Conservation (phyloP, 2,888 invertebrate species). For the Ophioninae sp. region DNA sequence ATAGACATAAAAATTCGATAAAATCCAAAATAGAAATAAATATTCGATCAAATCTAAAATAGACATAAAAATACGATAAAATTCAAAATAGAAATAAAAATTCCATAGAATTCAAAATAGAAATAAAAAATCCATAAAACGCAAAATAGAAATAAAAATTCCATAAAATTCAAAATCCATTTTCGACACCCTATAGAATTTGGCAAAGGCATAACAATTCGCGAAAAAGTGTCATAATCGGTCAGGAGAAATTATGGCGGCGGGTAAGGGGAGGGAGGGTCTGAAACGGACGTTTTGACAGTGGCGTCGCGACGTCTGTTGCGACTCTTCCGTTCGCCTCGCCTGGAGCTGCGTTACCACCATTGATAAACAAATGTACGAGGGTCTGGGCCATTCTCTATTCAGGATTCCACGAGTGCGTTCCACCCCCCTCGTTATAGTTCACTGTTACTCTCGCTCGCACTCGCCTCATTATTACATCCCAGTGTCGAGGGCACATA, state of each 20-base stretch:
- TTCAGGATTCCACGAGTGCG: slow-evolving; percentile 25
- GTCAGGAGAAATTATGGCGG: not conserved
- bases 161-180: too few species aligned
- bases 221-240: not conserved
- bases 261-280: not conserved
- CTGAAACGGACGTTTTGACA: not conserved
- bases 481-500: slow-evolving; percentile 55
- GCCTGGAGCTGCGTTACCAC: not conserved
- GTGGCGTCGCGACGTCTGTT: not conserved
- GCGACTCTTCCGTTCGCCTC: not conserved
- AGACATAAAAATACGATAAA: too few species aligned
- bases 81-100: too few species aligned
- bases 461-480: slow-evolving; percentile 47
- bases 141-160: too few species aligned
- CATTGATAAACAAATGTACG: slow-evolving; percentile 8
- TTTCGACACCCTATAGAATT: not conserved
- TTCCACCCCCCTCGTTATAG: slow-evolving; percentile 46
- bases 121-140: too few species aligned
- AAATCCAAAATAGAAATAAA: too few species aligned
- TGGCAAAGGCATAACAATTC: not conserved
- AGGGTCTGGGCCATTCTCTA: slow-evolving; percentile 29
- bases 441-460: slow-evolving; percentile 52
- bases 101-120: too few species aligned
- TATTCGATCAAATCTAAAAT: too few species aligned
- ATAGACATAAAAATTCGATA: too few species aligned